These are phyloP conservation scores for Sthenelais limicola DNA, from an alignment of 2,888 invertebrate species.

Conservation along the genomic window DNA sequence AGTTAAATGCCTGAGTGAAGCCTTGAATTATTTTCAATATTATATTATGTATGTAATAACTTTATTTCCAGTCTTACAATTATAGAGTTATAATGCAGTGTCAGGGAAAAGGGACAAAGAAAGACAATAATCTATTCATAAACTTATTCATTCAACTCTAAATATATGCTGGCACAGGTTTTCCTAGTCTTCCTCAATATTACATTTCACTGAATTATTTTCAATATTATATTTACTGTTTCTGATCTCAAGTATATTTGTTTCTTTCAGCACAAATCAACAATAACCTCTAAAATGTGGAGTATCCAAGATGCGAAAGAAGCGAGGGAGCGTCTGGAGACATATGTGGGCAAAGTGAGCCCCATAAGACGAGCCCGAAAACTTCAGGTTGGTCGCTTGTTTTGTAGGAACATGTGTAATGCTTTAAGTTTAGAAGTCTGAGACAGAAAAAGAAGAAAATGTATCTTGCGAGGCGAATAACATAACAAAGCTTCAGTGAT, in stretches of 20 bases:
- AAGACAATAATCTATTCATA: no score
- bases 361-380: constrained; percentile 62
- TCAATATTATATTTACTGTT: no score
- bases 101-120: no score
- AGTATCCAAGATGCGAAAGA: constrained; percentile 3
- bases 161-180: no score
- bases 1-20: no score
- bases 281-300: constrained; percentile 16
- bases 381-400: constrained; percentile 57
- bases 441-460: neutral
- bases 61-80: no score
- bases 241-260: neutral
- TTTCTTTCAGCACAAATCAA: neutral
- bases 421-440: neutral
- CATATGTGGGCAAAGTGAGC: constrained; percentile 55
- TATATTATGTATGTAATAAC: no score
- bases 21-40: no score
- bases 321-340: constrained; percentile 23
- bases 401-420: neutral
- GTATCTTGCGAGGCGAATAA: neutral
- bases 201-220: no score
- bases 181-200: no score
- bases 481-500: neutral
- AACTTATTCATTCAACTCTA: no score
- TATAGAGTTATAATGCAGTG: no score